Evolutionary conservation across 2,888 invertebrate species (phyloP), one percentile per base, ranked within the genome.

Genomic region (Tortrix viridana): DNA sequence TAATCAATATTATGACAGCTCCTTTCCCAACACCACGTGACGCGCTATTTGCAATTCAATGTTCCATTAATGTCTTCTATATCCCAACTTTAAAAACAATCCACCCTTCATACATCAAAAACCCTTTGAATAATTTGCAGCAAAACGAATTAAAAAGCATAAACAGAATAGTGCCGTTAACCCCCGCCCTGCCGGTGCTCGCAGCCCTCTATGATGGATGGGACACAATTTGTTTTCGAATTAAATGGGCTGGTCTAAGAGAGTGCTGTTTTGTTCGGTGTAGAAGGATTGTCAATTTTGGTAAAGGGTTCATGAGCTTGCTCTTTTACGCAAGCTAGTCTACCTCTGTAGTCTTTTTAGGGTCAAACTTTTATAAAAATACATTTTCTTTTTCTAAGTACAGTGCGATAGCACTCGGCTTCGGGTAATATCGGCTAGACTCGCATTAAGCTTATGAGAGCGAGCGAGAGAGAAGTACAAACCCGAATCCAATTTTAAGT

Each of bases 61-160:
- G 22, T 44, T 12, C 53, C 57, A 52, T 53, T 53, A 41, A 48
- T 41, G 41, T 5, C 32, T 32, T 3, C 32, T 18, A 32, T 32
- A 49, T 32, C 26, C 37, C 32, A n/a, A 50, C 12, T 50, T 16
- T 41, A 57, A 53, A 62, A 62, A 58, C 60, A 59, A 63, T 61
- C 57, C 65, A 52, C 65, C 66, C 65, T 62, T 56, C 66, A 70
- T 73, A 69, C 77, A 73, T 69, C 68, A 69, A 73, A 72, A 77
- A 70, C 74, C 74, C 73, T 79, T 78, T 73, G 65, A 63, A 63
- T 58, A 63, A 63, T 63, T 57, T 12, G 50, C 58, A 47, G 43
- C 47, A 77, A 84, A 86, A 86, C 89, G 89, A 88, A 90, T 90
- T 89, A 88, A 85, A 88, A 84, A 81, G 80, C 85, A 85, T 86